phyloP scores from a whole-genome alignment of 1,140 invertebrate species.

The Ericerus pela region DNA sequence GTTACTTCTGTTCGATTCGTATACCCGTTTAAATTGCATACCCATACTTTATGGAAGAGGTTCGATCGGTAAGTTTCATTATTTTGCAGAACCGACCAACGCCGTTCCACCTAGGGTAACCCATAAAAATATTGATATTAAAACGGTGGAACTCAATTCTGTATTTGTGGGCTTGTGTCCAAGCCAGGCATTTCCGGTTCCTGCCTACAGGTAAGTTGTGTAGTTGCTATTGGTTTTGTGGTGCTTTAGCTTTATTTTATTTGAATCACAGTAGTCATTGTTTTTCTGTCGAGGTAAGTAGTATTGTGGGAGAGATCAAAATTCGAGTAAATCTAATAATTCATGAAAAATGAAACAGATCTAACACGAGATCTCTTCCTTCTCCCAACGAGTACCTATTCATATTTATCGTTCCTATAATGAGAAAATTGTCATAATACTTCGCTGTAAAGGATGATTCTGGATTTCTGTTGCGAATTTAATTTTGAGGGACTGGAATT shows the following conservation, averaged over 20 bases:
- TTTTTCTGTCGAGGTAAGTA: too few relatives aligned
- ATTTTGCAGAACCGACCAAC: conserved; percentile 36
- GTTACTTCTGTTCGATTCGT: conserved; percentile 5
- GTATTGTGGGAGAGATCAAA: too few relatives aligned
- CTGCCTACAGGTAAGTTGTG: conserved; percentile 48
- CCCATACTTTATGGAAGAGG: background rate
- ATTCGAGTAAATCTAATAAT: too few relatives aligned
- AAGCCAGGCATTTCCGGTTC: conserved; percentile 44
- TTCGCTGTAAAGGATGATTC: too few relatives aligned
- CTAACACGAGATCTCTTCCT: too few relatives aligned
- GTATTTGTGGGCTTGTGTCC: conserved; percentile 41
- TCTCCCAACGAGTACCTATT: too few relatives aligned
- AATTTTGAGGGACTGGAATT: too few relatives aligned
- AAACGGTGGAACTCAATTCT: conserved; percentile 25
- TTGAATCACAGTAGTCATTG: too few relatives aligned
- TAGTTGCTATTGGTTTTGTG: background rate
- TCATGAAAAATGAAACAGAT: too few relatives aligned
- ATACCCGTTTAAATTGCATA: background rate
- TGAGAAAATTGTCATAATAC: too few relatives aligned
- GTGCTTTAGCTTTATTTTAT: background rate
- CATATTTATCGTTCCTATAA: too few relatives aligned
- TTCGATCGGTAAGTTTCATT: background rate
- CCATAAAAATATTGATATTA: conserved; percentile 34
- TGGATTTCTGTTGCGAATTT: too few relatives aligned
- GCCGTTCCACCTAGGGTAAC: conserved; percentile 32